phyloP scores from a whole-genome alignment of 2,888 invertebrate species.

The Punctoribates punctum region DNA sequence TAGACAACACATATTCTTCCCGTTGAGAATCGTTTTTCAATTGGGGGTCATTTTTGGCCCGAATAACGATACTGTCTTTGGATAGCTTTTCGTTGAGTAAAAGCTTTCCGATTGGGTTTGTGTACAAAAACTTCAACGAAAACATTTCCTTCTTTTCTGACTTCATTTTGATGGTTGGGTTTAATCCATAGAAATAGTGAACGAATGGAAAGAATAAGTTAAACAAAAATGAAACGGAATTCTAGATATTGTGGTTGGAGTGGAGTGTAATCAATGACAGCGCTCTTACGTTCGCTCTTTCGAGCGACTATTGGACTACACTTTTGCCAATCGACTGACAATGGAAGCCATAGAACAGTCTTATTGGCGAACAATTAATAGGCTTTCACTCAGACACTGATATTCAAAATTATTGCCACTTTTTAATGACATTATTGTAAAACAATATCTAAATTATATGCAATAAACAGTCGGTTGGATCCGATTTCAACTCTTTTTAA shows the following conservation, averaged over 20 bases:
- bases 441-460: neutral
- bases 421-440: neutral
- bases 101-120: conserved; percentile 38
- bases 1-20: conserved; percentile 45
- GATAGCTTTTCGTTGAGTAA: conserved; percentile 36
- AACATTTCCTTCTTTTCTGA: conserved; percentile 1
- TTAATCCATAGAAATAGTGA: neutral
- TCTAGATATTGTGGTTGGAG: too few species aligned
- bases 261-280: neutral
- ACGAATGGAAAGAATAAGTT: neutral
- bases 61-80: conserved; percentile 1
- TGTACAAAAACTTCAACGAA: conserved; percentile 41
- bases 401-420: too few species aligned
- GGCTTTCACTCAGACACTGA: too few species aligned
- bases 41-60: conserved; percentile 34
- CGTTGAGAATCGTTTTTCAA: conserved; percentile 24
- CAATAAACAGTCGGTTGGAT: neutral
- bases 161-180: too few species aligned
- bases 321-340: neutral
- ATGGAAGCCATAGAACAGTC: too few species aligned
- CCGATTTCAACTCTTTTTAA: too few species aligned
- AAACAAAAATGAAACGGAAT: neutral
- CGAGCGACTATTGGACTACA: neutral
- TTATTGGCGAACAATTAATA: too few species aligned
- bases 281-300: neutral